Base-by-base conservation (phyloP, 2,113 vertebrate species). In the Rhinichthys klamathensis region DNA sequence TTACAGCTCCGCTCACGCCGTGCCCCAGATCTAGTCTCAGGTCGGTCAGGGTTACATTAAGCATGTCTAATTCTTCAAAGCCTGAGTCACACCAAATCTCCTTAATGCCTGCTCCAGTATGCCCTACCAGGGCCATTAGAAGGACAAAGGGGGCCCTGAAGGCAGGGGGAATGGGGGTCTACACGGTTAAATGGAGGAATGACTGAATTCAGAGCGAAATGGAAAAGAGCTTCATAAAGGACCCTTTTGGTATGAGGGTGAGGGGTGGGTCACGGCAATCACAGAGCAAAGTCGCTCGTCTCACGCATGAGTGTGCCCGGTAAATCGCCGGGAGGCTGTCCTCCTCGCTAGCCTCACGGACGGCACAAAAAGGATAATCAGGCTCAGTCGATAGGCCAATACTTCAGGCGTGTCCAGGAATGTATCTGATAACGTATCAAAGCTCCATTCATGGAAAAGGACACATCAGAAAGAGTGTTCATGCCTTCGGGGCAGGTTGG, bases 41-140 rank as follows among this genome's bases (percentile, higher is more conserved):
- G 85, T 87, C 88, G 60, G 86, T 88, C 84, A 87, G 84, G 80
- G 90, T 84, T 92, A 93, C 87, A 94, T 90, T 95, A 93, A 93
- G 94, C 93, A 88, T 95, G 94, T 94, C 95, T 93, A 95, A 96
- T 96, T 94, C 92, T 88, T 95, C 89, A 94, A 96, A 93, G 92
- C 93, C 93, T 90, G 91, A 85, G 92, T 93, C 89, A 92, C 90
- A 93, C 90, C 94, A 94, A 91, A 95, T 94, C 92, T 91, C 89
- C 91, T 91, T 93, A 92, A 92, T 87, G 90, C 88, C 63, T 85
- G 86, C 72, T 80, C 85, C 80, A 84, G 25, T 58, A 73, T 83
- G 86, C 80, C 67, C 32, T 70, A 65, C 46, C 78, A 84, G 27
- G 80, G 80, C 67, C 78, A 73, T 80, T 38, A 7, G 76, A 41